phyloP scores from a whole-genome alignment of 2,888 invertebrate species.

The Muschampia plurimacula region DNA sequence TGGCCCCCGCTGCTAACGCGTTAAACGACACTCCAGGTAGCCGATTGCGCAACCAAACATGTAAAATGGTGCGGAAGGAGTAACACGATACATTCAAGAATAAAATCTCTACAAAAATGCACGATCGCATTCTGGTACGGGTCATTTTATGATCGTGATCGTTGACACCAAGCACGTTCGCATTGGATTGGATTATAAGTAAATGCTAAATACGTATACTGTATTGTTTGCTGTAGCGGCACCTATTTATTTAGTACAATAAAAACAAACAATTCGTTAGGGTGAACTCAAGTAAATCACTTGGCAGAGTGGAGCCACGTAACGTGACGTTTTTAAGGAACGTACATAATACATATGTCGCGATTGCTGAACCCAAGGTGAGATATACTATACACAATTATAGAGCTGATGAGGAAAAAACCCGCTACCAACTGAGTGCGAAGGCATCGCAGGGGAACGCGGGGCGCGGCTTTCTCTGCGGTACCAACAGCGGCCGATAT shows the following conservation, averaged over 20 bases:
- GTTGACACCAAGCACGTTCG: slow-evolving; percentile 11
- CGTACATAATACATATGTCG: slow-evolving; percentile 55
- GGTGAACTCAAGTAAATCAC: neutral
- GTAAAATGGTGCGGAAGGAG: slow-evolving; percentile 33
- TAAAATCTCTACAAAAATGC: slow-evolving; percentile 23
- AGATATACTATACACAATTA: slow-evolving; percentile 74
- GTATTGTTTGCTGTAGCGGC: neutral
- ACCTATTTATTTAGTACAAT: neutral
- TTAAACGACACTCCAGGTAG: slow-evolving; percentile 54
- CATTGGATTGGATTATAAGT: neutral
- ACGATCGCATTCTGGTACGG: neutral
- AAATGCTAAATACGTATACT: neutral
- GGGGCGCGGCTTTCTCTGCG: slow-evolving; percentile 82
- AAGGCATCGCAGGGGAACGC: slow-evolving; percentile 68
- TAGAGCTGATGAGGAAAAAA: slow-evolving; percentile 84
- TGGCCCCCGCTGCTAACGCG: slow-evolving; percentile 63
- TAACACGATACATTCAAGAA: slow-evolving; percentile 31
- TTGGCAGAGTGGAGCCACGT: neutral
- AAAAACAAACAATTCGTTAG: slow-evolving; percentile 8
- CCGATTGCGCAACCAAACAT: slow-evolving; percentile 44
- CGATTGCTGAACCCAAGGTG: slow-evolving; percentile 77
- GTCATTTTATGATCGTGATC: slow-evolving; percentile 22
- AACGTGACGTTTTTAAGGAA: slow-evolving; percentile 57
- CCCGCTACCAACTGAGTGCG: slow-evolving; percentile 74
- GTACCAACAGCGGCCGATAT: slow-evolving; percentile 72